Conservation (phyloP, 2,797 vertebrate species). For the Caiman crocodilus region DNA sequence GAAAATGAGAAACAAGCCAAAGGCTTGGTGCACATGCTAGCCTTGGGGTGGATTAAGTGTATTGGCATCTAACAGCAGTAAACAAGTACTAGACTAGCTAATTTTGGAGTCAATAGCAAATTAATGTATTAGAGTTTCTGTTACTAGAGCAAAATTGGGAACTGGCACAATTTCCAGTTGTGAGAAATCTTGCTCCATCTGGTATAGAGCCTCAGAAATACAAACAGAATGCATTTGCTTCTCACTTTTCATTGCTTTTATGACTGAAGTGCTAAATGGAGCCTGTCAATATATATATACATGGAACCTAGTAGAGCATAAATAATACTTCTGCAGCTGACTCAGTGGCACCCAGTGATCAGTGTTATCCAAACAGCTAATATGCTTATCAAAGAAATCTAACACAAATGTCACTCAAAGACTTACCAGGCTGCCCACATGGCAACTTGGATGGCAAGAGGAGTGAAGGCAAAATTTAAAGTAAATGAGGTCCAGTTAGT, state of each 20-base stretch:
- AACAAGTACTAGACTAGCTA: background rate
- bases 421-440: background rate
- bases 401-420: conserved; percentile 13
- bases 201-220: background rate
- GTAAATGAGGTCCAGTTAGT: fast-evolving
- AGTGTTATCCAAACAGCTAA: background rate
- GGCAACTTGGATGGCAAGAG: background rate
- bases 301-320: background rate
- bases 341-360: background rate
- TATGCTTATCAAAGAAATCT: background rate
- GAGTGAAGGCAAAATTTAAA: background rate
- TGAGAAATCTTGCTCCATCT: conserved; percentile 1
- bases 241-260: background rate
- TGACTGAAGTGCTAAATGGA: background rate
- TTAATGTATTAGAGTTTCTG: background rate
- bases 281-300: background rate
- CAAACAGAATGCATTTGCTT: background rate
- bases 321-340: background rate
- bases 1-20: background rate
- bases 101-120: conserved; percentile 14
- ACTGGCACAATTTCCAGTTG: background rate
- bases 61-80: background rate
- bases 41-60: background rate
- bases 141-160: conserved; percentile 11
- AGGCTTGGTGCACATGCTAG: background rate